These are phyloP conservation scores for Hafferia zeledoni DNA, from an alignment of 2,797 vertebrate species.

Conservation along the genomic window DNA sequence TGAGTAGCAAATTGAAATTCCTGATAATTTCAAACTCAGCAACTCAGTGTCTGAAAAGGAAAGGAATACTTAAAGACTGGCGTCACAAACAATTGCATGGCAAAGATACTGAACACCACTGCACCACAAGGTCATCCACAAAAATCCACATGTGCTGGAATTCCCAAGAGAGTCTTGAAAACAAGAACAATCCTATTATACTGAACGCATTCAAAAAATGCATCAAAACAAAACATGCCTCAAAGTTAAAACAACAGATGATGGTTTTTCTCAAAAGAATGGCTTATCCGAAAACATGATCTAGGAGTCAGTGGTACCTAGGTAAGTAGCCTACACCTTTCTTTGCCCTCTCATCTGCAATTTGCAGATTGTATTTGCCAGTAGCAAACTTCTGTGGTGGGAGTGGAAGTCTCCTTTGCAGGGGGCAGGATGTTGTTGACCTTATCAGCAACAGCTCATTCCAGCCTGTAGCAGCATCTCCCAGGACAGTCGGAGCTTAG, in stretches of 20 bases:
- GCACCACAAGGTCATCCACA: neutral
- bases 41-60: slow-evolving; percentile 43
- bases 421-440: neutral
- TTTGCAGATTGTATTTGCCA: neutral
- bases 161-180: slow-evolving; percentile 26
- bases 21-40: slow-evolving; percentile 54
- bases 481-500: neutral
- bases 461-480: neutral
- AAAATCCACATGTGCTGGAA: neutral
- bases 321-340: neutral
- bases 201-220: neutral
- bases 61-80: slow-evolving; percentile 46
- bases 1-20: slow-evolving; percentile 63
- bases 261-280: neutral
- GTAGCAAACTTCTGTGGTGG: neutral
- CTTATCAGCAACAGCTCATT: neutral
- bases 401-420: neutral
- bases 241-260: slow-evolving; percentile 5
- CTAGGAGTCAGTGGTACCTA: neutral
- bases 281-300: neutral
- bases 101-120: neutral
- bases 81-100: neutral
- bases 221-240: slow-evolving; percentile 9
- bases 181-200: neutral
- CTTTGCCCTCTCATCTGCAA: neutral